Conservation (phyloP, 2,797 vertebrate species). For the Chrosomus eos region DNA sequence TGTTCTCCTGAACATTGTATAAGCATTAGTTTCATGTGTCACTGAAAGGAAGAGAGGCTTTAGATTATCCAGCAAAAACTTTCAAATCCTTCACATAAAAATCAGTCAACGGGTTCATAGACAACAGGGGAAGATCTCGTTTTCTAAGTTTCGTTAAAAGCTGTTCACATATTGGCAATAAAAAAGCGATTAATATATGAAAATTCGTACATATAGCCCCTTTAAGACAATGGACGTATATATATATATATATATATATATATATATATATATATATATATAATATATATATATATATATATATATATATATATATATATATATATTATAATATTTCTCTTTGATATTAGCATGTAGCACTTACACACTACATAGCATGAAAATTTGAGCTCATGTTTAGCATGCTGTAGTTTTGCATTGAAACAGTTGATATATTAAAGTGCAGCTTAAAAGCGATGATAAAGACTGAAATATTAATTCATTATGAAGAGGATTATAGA, state of each 20-base stretch:
- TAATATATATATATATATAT: not conserved
- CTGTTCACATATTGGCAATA: not conserved
- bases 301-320: not conserved
- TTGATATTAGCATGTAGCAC: not conserved
- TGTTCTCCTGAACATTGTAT: too few species aligned
- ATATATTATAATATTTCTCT: not conserved
- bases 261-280: not conserved
- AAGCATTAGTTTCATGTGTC: not conserved
- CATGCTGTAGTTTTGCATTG: not conserved
- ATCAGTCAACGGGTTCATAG: too few species aligned
- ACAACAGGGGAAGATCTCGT: not conserved
- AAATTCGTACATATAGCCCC: not conserved
- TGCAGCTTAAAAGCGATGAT: slow-evolving; percentile 24
- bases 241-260: not conserved
- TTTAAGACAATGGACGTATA: not conserved
- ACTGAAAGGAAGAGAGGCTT: too few species aligned
- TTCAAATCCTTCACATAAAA: too few species aligned
- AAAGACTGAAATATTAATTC: slow-evolving; percentile 24
- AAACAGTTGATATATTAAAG: not conserved
- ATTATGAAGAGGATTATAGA: slow-evolving; percentile 32
- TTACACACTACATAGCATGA: not conserved
- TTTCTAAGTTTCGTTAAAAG: not conserved
- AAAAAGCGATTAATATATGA: not conserved
- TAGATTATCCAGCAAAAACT: too few species aligned
- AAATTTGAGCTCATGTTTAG: not conserved